Percentiles rank a stretch among this genome's conserved stretches.
Conservation (phyloP, 2,113 vertebrate species). For the Pseudolaguvia tuberculata region DNA sequence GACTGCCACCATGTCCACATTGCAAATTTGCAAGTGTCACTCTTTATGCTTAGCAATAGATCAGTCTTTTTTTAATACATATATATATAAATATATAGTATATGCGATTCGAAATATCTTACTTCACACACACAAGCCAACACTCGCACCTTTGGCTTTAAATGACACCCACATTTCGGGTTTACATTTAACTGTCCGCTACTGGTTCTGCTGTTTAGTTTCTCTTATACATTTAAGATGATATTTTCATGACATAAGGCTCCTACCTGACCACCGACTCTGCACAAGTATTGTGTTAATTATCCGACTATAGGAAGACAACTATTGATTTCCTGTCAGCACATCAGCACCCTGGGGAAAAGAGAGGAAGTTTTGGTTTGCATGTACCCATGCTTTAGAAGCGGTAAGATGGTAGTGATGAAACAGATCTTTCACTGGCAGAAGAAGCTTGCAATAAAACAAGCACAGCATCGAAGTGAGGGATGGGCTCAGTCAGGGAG, state of each 20-base stretch:
- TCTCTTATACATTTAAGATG: constrained; percentile 63
- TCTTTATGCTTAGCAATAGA: constrained; percentile 66
- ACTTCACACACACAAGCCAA: neutral
- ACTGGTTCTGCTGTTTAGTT: constrained; percentile 61
- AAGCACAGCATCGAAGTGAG: constrained; percentile 34
- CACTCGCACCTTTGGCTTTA: constrained; percentile 10
- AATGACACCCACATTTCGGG: constrained; percentile 24
- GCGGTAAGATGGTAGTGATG: constrained; percentile 72
- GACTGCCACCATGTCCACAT: constrained; percentile 72
- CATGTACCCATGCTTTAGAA: constrained; percentile 65
- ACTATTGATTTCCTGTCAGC: constrained; percentile 80
- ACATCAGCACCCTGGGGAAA: constrained; percentile 44
- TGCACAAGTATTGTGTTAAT: constrained; percentile 78
- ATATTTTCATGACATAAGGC: constrained; percentile 70
- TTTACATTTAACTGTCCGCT: constrained; percentile 62
- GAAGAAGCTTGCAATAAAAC: constrained; percentile 57
- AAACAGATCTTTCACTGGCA: constrained; percentile 56
- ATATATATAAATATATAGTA: too few relatives aligned
- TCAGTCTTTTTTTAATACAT: constrained; percentile 65
- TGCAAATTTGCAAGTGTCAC: constrained; percentile 75
- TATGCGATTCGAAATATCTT: constrained; percentile 9
- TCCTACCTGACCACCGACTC: constrained; percentile 63
- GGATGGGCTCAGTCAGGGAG: constrained; percentile 34
- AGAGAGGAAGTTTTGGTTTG: constrained; percentile 66
- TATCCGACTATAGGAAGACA: constrained; percentile 72